These are phyloP conservation scores for Dendrocincla tyrannina DNA, from an alignment of 2,797 vertebrate genomes.

Conservation along the genomic window DNA sequence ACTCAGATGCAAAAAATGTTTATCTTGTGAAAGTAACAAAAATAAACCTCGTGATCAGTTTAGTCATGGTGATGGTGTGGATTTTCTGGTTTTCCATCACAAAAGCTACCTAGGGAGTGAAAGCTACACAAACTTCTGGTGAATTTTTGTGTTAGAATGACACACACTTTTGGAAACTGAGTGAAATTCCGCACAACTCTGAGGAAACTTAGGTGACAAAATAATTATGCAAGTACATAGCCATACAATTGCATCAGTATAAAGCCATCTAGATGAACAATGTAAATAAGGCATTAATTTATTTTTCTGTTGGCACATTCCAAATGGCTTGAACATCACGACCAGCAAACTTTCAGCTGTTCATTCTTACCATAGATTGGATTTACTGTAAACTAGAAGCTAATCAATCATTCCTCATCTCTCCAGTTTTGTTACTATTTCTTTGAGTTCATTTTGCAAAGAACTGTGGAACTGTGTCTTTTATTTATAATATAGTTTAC, in stretches of 20 bases:
- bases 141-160: not conserved
- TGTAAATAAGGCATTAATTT: not conserved
- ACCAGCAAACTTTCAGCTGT: not conserved
- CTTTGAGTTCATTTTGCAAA: not conserved
- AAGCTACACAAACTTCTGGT: not conserved
- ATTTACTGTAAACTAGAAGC: not conserved
- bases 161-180: accelerated
- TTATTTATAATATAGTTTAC: not conserved
- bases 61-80: not conserved
- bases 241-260: not conserved
- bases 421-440: not conserved
- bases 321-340: not conserved
- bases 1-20: not conserved
- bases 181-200: not conserved
- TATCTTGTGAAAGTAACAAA: not conserved
- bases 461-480: not conserved
- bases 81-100: not conserved
- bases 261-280: not conserved
- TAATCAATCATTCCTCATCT: not conserved
- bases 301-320: not conserved
- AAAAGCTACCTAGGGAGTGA: not conserved
- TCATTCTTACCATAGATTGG: not conserved
- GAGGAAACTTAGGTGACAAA: not conserved
- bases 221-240: not conserved
- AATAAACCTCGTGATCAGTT: not conserved